These are phyloP conservation scores for Myotis myotis DNA, from an alignment of 2,797 vertebrate genomes.

Conservation along the genomic window DNA sequence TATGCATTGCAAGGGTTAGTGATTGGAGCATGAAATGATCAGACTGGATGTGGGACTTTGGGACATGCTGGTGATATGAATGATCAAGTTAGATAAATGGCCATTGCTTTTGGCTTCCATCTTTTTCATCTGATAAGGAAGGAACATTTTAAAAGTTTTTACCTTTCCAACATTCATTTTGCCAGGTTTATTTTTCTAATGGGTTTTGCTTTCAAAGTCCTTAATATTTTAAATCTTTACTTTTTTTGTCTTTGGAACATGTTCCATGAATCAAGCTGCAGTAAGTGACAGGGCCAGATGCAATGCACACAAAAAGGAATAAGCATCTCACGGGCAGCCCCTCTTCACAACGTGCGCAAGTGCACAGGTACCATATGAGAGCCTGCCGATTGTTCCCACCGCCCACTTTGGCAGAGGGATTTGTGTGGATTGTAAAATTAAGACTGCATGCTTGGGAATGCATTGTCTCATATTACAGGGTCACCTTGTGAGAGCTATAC, in stretches of 20 bases:
- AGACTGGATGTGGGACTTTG: neutral
- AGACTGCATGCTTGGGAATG: constrained; percentile 36
- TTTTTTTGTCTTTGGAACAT: constrained; percentile 76
- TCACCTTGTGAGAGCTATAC: constrained; percentile 53
- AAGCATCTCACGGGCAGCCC: constrained; percentile 53
- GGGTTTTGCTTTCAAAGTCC: constrained; percentile 57
- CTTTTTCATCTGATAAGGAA: constrained; percentile 61
- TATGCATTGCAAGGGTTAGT: neutral
- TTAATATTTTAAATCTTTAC: constrained; percentile 70
- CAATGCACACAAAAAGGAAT: constrained; percentile 17
- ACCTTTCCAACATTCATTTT: constrained; percentile 11
- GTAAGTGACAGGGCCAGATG: constrained; percentile 54
- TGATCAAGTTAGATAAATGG: constrained; percentile 24
- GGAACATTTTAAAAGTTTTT: constrained; percentile 33
- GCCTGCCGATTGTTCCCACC: constrained; percentile 46
- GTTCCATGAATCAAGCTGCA: constrained; percentile 61
- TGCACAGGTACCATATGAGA: neutral
- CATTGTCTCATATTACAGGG: constrained; percentile 68
- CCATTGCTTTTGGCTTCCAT: constrained; percentile 57
- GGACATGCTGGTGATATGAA: neutral
- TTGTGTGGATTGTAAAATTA: constrained; percentile 74
- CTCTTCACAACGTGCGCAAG: neutral
- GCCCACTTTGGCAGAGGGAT: constrained; percentile 46
- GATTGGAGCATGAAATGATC: neutral
- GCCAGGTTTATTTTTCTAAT: constrained; percentile 16